Conservation (phyloP, 2,888 invertebrate genomes). For the Tinea trinotella region DNA sequence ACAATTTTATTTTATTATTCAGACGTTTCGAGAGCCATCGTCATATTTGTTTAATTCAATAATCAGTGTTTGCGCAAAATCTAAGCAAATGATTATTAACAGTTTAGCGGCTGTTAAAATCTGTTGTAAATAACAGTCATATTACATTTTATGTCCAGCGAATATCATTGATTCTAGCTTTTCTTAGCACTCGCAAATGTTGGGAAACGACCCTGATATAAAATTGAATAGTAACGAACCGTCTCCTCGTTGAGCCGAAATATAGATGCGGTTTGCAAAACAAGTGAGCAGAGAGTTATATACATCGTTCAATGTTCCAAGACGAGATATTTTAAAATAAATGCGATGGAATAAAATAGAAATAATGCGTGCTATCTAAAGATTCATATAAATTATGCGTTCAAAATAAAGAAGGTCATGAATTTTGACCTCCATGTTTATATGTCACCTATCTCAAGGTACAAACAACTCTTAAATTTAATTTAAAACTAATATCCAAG, state of each 20-base stretch:
- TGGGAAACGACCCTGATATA: background rate
- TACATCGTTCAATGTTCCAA: background rate
- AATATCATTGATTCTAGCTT: too few species aligned
- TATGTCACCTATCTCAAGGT: conserved; percentile 13
- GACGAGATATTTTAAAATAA: background rate
- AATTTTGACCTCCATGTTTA: background rate
- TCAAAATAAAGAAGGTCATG: background rate
- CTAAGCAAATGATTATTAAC: too few species aligned
- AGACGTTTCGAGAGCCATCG: too few species aligned
- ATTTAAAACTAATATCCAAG: conserved; percentile 4
- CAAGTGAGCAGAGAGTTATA: background rate
- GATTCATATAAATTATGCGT: background rate
- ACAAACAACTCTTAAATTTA: conserved; percentile 1
- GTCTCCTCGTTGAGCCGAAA: background rate
- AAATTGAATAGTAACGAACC: background rate
- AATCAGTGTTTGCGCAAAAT: too few species aligned
- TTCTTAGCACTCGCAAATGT: background rate
- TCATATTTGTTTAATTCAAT: too few species aligned
- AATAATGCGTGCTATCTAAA: background rate
- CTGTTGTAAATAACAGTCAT: too few species aligned
- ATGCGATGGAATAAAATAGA: background rate
- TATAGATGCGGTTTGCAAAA: conserved; percentile 7
- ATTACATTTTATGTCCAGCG: too few species aligned
- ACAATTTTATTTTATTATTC: too few species aligned
- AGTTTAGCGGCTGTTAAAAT: too few species aligned